phyloP scores from a whole-genome alignment of 2,888 invertebrate genomes.

The Punctoribates punctum region DNA sequence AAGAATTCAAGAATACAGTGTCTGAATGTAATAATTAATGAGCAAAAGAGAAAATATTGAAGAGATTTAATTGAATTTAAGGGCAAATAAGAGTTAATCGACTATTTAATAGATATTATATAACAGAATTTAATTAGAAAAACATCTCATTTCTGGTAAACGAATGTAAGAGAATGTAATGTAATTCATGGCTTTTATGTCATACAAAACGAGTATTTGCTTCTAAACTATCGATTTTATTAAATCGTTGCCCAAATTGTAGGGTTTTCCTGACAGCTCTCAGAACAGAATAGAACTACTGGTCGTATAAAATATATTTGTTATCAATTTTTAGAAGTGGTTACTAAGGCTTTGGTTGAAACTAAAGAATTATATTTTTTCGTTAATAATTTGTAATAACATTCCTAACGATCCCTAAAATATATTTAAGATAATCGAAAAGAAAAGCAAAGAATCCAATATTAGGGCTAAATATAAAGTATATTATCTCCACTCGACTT shows the following conservation, averaged over 20 bases:
- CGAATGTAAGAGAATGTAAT: too few species aligned
- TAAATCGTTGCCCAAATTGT: neutral
- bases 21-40: too few species aligned
- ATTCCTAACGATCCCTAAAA: neutral
- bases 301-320: neutral
- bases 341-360: neutral
- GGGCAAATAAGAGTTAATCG: too few species aligned
- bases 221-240: constrained; percentile 23
- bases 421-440: neutral
- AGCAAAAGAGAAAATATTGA: too few species aligned
- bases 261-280: neutral
- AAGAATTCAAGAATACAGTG: too few species aligned
- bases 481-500: neutral
- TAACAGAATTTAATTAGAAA: too few species aligned
- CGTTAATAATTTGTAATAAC: too few species aligned
- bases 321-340: neutral
- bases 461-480: neutral
- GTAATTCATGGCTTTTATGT: neutral
- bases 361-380: neutral
- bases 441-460: neutral
- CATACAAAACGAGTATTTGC: neutral
- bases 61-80: too few species aligned
- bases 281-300: neutral
- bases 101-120: too few species aligned
- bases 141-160: too few species aligned